These are phyloP conservation scores for Pagetopsis macropterus DNA, from an alignment of 2,797 vertebrate species.

Conservation along the genomic window DNA sequence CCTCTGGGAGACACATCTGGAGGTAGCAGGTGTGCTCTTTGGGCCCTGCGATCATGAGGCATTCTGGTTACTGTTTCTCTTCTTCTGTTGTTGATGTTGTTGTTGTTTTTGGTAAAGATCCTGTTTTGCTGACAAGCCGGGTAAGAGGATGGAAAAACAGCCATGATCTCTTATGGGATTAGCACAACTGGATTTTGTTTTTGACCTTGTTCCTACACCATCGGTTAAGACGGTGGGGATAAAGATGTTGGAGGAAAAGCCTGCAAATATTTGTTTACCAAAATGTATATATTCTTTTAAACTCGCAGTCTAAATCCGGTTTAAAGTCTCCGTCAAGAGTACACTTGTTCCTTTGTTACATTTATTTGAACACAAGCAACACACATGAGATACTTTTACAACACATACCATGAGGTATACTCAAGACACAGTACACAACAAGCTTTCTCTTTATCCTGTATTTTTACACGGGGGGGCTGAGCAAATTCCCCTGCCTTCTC, in stretches of 20 bases:
- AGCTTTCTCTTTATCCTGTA: not conserved
- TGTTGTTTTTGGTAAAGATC: slow-evolving; percentile 56
- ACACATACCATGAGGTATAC: not conserved
- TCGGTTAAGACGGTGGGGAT: slow-evolving; percentile 27
- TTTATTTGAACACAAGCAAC: not conserved
- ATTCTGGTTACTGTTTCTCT: slow-evolving; percentile 17
- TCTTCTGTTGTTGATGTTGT: slow-evolving; percentile 30
- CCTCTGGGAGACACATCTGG: slow-evolving; percentile 71
- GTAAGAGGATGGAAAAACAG: slow-evolving; percentile 70
- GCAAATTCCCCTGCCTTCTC: not conserved
- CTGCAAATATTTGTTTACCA: not conserved
- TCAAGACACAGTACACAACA: slow-evolving; percentile 1
- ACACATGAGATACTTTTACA: not conserved
- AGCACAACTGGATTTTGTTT: slow-evolving; percentile 67
- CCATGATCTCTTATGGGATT: slow-evolving; percentile 69
- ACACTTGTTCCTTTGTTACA: not conserved
- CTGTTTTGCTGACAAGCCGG: slow-evolving; percentile 53
- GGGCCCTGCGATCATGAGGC: slow-evolving; percentile 14
- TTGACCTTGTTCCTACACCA: slow-evolving; percentile 67
- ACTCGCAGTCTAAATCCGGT: not conserved
- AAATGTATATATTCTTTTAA: not conserved
- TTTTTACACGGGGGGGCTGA: not conserved
- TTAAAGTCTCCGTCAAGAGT: not conserved
- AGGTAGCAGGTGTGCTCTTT: slow-evolving; percentile 71
- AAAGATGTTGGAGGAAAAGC: not conserved